Base-by-base conservation (phyloP, 2,113 vertebrate species). In the Irena cyanogastra region DNA sequence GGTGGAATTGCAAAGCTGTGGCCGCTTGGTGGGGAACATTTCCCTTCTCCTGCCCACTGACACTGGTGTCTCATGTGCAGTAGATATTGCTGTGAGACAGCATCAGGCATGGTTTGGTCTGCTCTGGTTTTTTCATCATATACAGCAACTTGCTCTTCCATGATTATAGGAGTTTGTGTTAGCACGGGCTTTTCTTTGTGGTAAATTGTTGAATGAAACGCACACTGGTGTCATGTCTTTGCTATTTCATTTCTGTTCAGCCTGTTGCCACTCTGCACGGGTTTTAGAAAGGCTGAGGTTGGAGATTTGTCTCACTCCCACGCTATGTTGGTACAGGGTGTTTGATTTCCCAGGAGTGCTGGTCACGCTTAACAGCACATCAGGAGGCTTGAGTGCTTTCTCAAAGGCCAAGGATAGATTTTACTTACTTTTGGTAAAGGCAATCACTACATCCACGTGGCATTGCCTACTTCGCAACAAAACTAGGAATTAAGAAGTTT, bases 1-100 rank as follows among this genome's bases (percentile, higher is more conserved):
- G 44, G 8, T 64, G 65, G 70, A 91, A 72, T 27, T 60, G 31
- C 57, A 57, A 69, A 2, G 2, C 7, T 2, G 16, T 7, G 27
- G 13, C 27, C 0, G 1, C 63, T 82, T 57, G 72, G 24, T 3
- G 5, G 45, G 54, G 27, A 81, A 45, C 0, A 0, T 35, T 92
- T 70, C 28, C 45, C 17, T 81, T 68, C 49, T 57, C 69, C 23
- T 20, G 80, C 44, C 59, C 39, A 3, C 39, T 53, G 31, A 61
- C 22, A 2, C 23, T 18, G 20, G 33, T 87, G 57, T 74, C 61
- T 90, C 1, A 0, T n/a, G 21, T 18, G 65, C 1, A 1, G 39
- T 79, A 85, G 61, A 24, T 53, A 24, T 69, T 88, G 59, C 89
- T 90, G 44, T 92, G 71, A 70, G 66, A 65, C 15, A 63, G 35